A percentile compares a stretch with the other conserved stretches of the same genome.
Evolutionary conservation across 2,113 vertebrate genomes (phyloP).

Genomic region (Phainopepla nitens): DNA sequence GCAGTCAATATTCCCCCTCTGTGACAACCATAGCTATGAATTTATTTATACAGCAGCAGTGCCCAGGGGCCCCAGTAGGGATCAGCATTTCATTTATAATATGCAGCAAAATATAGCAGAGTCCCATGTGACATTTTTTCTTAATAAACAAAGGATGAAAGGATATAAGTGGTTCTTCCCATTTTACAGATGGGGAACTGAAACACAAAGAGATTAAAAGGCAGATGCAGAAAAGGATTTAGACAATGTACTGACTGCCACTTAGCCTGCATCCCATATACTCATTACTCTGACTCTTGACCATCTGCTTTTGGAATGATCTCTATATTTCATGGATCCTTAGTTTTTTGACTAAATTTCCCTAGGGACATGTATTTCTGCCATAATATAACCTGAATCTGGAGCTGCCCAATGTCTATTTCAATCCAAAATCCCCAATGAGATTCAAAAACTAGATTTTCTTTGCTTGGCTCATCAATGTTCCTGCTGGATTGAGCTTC

Average conservation of each 20-base stretch:
- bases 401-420: not conserved
- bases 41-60: slow-evolving; percentile 19
- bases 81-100: slow-evolving; percentile 24
- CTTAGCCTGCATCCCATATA: not conserved
- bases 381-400: not conserved
- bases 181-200: not conserved
- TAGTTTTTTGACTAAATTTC: not conserved
- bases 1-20: slow-evolving; percentile 18
- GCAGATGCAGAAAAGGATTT: not conserved
- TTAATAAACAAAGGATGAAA: slow-evolving; percentile 22
- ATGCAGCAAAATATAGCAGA: not conserved
- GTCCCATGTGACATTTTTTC: not conserved
- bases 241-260: not conserved
- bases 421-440: not conserved
- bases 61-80: not conserved
- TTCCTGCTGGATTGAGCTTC: not conserved
- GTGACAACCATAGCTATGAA: not conserved
- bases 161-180: not conserved
- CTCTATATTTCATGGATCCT: not conserved
- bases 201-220: not conserved
- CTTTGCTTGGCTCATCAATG: rapidly evolving
- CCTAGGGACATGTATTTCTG: not conserved
- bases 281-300: not conserved
- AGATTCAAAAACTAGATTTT: not conserved
- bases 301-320: not conserved